Conservation (phyloP, 2,797 vertebrate species). For the Myotis myotis region DNA sequence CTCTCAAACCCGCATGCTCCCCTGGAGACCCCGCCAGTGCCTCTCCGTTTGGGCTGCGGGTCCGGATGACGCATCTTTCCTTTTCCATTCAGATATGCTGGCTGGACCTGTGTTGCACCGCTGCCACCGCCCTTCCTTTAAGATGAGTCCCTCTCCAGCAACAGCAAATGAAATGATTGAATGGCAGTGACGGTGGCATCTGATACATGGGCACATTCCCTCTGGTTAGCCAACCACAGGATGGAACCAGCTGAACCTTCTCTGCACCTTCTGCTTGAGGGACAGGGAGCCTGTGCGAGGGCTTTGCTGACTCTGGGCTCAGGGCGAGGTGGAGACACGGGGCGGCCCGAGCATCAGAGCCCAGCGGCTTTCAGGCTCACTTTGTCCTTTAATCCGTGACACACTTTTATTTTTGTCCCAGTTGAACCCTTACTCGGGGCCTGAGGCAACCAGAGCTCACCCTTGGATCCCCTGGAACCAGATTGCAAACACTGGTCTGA, state of each 20-base stretch:
- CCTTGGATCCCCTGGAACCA: not conserved
- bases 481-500: not conserved
- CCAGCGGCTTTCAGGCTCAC: not conserved
- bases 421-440: not conserved
- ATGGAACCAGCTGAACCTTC: not conserved
- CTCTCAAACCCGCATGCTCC: accelerated
- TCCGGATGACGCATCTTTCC: no score
- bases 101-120: accelerated
- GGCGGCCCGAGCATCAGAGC: accelerated
- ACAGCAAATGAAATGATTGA: not conserved
- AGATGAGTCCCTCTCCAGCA: not conserved
- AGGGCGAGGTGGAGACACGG: not conserved
- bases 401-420: not conserved
- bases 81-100: not conserved
- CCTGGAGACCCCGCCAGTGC: accelerated
- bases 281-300: accelerated
- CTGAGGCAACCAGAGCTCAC: not conserved
- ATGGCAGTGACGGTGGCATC: not conserved
- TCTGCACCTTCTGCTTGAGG: accelerated
- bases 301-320: not conserved
- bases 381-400: not conserved
- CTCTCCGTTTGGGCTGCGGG: not conserved
- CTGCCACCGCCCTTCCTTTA: not conserved
- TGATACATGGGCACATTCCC: not conserved
- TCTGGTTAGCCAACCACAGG: not conserved